Conservation (phyloP, 2,888 invertebrate genomes). For the Dermolepida albohirtum region DNA sequence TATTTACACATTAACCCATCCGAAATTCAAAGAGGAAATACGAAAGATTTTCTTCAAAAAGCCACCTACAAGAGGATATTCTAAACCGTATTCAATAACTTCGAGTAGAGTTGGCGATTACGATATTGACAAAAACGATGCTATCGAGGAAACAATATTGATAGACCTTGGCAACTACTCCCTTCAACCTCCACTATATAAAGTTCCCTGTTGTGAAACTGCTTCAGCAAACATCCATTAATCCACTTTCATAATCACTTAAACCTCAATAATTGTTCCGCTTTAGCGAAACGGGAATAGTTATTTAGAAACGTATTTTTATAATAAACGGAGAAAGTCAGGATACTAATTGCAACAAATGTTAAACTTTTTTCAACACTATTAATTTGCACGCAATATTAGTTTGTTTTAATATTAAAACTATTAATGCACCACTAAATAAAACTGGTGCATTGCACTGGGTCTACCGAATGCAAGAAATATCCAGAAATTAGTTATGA, state of each 20-base stretch:
- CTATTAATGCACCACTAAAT: too few species aligned
- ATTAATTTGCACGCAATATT: too few species aligned
- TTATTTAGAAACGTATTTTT: not conserved
- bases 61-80: not conserved
- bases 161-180: not conserved
- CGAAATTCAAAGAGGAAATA: slow-evolving; percentile 76
- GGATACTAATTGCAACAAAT: too few species aligned
- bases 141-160: slow-evolving; percentile 9
- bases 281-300: slow-evolving; percentile 7
- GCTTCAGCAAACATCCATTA: not conserved
- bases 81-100: slow-evolving; percentile 8
- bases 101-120: not conserved
- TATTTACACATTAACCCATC: slow-evolving; percentile 83
- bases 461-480: too few species aligned
- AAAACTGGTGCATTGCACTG: too few species aligned
- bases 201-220: not conserved
- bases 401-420: too few species aligned
- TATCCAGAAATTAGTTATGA: too few species aligned
- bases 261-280: slow-evolving; percentile 6
- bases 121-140: not conserved
- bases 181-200: not conserved
- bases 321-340: too few species aligned
- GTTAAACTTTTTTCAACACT: too few species aligned
- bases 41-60: slow-evolving; percentile 63
- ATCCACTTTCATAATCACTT: slow-evolving; percentile 5